Evolutionary conservation across 2,888 invertebrate genomes (phyloP).

Genomic region (Lycaena phlaeas): DNA sequence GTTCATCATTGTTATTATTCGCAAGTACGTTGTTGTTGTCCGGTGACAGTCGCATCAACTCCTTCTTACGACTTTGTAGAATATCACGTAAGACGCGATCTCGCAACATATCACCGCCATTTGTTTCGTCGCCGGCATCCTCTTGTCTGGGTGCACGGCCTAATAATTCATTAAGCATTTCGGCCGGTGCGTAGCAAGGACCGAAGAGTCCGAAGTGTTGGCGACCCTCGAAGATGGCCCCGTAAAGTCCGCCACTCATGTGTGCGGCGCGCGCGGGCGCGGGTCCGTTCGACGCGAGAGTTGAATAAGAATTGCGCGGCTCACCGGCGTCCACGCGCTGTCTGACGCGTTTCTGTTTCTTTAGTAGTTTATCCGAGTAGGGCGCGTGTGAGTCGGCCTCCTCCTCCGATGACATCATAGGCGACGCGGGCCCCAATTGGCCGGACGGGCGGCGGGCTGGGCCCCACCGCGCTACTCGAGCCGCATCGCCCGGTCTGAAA

Average conservation of each 20-base stretch:
- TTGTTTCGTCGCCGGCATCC: constrained; percentile 69
- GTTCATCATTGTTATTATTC: constrained; percentile 71
- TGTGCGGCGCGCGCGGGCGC: constrained; percentile 79
- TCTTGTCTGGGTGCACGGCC: constrained; percentile 85
- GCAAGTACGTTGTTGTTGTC: constrained; percentile 74
- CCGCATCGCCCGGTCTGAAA: constrained; percentile 70
- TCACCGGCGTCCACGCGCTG: constrained; percentile 97
- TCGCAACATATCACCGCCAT: constrained; percentile 68
- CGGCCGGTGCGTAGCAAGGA: constrained; percentile 89
- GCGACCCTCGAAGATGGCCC: constrained; percentile 88
- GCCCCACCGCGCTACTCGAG: constrained; percentile 67
- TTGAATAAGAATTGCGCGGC: constrained; percentile 91
- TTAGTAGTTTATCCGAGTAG: constrained; percentile 93
- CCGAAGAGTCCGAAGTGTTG: constrained; percentile 87
- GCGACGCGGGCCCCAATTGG: constrained; percentile 88
- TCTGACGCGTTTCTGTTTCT: constrained; percentile 94
- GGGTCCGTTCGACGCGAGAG: constrained; percentile 69
- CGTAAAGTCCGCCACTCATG: constrained; percentile 90
- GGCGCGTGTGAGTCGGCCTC: constrained; percentile 94
- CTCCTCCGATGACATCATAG: constrained; percentile 98
- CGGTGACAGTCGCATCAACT: constrained; percentile 78
- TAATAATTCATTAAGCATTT: constrained; percentile 92
- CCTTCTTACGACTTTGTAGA: constrained; percentile 89
- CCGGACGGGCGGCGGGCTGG: constrained; percentile 77
- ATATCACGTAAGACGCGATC: constrained; percentile 93